A percentile compares a stretch with the other conserved stretches of the same genome.
These are phyloP conservation scores for Aphelocoma californica DNA, from an alignment of 2,797 vertebrate genomes.

Conservation along the genomic window DNA sequence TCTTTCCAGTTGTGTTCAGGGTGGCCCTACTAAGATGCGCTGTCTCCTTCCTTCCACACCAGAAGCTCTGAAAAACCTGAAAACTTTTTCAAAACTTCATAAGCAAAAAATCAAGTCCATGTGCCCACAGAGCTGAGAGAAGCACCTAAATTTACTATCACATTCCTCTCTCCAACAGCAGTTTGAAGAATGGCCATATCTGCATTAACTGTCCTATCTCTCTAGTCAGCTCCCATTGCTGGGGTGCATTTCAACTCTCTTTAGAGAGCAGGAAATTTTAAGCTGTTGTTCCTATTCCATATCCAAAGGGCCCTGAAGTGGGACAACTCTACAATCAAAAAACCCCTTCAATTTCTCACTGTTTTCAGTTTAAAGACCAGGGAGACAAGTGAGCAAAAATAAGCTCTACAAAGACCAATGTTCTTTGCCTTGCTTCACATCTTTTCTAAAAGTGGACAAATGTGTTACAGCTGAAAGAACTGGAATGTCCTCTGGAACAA, in stretches of 20 bases:
- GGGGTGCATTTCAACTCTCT: background rate
- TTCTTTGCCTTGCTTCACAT: background rate
- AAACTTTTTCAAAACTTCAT: background rate
- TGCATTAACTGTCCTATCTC: background rate
- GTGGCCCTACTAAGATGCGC: accelerated
- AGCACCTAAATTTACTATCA: background rate
- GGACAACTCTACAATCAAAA: background rate
- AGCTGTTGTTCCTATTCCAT: background rate
- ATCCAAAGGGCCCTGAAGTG: background rate
- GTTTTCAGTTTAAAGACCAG: background rate
- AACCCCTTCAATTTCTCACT: background rate
- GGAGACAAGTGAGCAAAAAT: background rate
- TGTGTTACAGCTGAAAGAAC: background rate
- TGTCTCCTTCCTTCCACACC: background rate
- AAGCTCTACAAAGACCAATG: background rate
- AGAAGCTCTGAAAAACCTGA: background rate
- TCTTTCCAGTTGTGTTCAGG: accelerated
- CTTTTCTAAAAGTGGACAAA: background rate
- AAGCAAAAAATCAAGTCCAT: background rate
- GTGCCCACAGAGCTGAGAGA: background rate
- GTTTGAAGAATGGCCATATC: background rate
- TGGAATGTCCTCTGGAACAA: background rate
- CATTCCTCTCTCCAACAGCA: background rate
- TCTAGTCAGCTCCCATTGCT: background rate
- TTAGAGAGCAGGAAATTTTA: background rate